phyloP scores from a whole-genome alignment of 2,113 vertebrate genomes.

The Phocoena sinus region DNA sequence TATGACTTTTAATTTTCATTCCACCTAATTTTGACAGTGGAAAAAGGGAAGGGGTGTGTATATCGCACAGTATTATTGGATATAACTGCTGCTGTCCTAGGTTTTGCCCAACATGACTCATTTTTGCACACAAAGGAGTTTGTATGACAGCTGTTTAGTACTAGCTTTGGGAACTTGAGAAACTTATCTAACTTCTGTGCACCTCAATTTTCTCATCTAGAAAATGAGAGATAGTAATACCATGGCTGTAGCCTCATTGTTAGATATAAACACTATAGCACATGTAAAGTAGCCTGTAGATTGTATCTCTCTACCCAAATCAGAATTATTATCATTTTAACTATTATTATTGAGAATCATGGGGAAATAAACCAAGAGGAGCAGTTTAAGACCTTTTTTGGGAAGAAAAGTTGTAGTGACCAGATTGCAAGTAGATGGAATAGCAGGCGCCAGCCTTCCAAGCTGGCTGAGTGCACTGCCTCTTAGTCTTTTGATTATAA shows the following conservation, averaged over 20 bases:
- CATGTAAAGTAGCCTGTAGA: neutral
- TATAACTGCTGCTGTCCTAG: neutral
- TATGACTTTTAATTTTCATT: neutral
- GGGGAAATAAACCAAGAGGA: neutral
- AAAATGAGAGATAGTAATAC: slow-evolving; percentile 30
- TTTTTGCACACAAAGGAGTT: neutral
- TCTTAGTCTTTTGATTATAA: neutral
- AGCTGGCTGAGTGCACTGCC: neutral
- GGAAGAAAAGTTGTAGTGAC: neutral
- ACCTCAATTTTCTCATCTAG: slow-evolving; percentile 26
- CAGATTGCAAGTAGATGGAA: neutral
- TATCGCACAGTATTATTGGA: neutral
- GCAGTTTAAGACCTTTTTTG: neutral
- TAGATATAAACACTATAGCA: neutral
- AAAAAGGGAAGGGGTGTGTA: neutral
- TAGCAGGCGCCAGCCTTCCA: neutral
- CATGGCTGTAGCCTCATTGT: neutral
- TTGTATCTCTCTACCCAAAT: neutral
- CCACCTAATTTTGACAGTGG: neutral
- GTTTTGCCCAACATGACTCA: neutral
- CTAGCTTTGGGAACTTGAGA: neutral
- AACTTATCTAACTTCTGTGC: neutral
- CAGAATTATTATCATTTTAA: neutral
- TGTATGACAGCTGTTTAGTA: neutral
- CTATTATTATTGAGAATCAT: neutral